Conservation (phyloP, 2,113 vertebrate species). For the Antennarius striatus region DNA sequence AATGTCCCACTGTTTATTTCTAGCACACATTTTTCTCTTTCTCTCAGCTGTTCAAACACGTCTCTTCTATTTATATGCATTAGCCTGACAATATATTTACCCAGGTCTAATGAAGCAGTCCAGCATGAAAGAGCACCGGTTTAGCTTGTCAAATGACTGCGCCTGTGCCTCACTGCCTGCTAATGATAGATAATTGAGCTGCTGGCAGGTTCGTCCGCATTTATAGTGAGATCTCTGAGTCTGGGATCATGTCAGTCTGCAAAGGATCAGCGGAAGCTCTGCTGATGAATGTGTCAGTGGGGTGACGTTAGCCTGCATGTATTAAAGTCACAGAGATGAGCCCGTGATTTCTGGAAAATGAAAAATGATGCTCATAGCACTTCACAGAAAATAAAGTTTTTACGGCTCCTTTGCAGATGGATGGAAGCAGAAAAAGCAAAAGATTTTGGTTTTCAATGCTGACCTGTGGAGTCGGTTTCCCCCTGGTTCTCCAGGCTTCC, state of each 20-base stretch:
- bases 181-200: slow-evolving; percentile 89
- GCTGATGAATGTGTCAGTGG: slow-evolving; percentile 17
- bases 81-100: slow-evolving; percentile 87
- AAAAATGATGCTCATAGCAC: no score
- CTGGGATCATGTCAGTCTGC: slow-evolving; percentile 25
- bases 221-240: slow-evolving; percentile 15
- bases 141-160: slow-evolving; percentile 87
- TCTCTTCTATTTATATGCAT: slow-evolving; percentile 82
- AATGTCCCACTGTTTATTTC: slow-evolving; percentile 12
- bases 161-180: slow-evolving; percentile 78
- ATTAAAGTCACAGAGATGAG: neutral
- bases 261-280: neutral
- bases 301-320: neutral
- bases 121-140: slow-evolving; percentile 86
- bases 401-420: no score
- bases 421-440: no score
- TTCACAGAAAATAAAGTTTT: no score
- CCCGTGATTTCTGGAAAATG: no score
- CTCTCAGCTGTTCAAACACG: slow-evolving; percentile 87
- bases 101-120: slow-evolving; percentile 84
- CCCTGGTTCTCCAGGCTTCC: no score
- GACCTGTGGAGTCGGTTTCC: no score
- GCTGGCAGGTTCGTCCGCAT: slow-evolving; percentile 76
- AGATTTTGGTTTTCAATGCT: no score
- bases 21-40: slow-evolving; percentile 14